A percentile compares a stretch with the other conserved stretches of the same genome.
Conservation (phyloP, 2,113 vertebrate species). For the Microcebus murinus region DNA sequence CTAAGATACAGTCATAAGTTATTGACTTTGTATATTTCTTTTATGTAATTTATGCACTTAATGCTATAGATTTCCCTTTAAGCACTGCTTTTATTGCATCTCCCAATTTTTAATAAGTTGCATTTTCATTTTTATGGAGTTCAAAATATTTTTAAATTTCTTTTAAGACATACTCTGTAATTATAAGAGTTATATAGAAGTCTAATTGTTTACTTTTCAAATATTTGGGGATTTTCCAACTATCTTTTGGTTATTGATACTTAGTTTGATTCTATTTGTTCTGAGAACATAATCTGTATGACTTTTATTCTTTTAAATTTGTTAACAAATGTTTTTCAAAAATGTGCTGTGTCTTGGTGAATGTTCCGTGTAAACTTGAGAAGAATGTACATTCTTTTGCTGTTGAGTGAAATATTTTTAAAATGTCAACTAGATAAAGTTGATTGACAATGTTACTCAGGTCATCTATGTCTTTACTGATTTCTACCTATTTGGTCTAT, state of each 20-base stretch:
- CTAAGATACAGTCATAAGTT: neutral
- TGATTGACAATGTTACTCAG: neutral
- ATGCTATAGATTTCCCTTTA: neutral
- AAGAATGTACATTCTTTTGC: neutral
- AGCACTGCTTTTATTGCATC: neutral
- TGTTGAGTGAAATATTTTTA: neutral
- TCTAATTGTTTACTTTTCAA: neutral
- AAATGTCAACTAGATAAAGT: neutral
- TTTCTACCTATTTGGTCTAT: neutral
- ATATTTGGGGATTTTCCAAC: neutral
- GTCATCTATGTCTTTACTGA: neutral
- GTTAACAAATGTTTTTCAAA: neutral
- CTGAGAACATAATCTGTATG: neutral
- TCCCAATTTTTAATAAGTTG: neutral
- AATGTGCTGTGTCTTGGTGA: neutral
- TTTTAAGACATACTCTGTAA: neutral
- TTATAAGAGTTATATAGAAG: neutral
- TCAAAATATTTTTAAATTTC: neutral
- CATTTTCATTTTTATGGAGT: slow-evolving; percentile 12
- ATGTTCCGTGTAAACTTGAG: neutral
- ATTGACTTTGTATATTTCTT: neutral
- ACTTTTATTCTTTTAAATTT: neutral
- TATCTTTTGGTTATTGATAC: neutral
- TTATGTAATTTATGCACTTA: neutral
- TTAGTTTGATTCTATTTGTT: neutral